Percentiles rank a stretch among this genome's conserved stretches.
phyloP scores from a whole-genome alignment of 2,888 invertebrate species.

The Acanthosoma haemorrhoidale region DNA sequence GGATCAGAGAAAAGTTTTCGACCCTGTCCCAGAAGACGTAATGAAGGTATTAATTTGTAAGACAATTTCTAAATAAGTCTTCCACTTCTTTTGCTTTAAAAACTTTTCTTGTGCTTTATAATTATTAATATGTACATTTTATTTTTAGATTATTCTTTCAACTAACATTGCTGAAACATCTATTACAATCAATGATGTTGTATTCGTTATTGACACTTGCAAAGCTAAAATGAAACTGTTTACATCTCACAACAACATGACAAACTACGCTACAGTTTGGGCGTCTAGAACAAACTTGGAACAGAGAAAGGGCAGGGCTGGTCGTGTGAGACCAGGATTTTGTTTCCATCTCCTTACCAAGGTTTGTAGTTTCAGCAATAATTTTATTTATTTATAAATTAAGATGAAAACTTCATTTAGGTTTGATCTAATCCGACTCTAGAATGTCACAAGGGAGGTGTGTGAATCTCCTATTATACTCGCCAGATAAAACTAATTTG shows the following conservation, averaged over 20 bases:
- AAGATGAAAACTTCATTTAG: no score
- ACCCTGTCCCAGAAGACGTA: constrained; percentile 73
- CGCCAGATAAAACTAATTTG: no score
- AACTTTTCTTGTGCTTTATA: neutral
- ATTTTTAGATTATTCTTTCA: constrained; percentile 76
- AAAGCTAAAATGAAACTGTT: constrained; percentile 97
- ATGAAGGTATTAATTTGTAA: constrained; percentile 66
- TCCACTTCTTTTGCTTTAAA: neutral
- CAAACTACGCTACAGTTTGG: constrained; percentile 95
- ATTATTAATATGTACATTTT: neutral
- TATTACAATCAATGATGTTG: constrained; percentile 96
- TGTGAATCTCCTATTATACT: no score
- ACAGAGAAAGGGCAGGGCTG: constrained; percentile 91
- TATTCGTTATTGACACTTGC: constrained; percentile 95
- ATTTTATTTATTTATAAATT: neutral
- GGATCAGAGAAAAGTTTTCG: constrained; percentile 90
- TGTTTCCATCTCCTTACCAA: constrained; percentile 87
- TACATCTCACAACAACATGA: constrained; percentile 97
- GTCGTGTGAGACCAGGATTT: constrained; percentile 87
- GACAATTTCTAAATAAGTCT: neutral
- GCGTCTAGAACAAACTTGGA: constrained; percentile 91
- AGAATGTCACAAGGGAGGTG: no score
- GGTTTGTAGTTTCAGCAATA: constrained; percentile 35
- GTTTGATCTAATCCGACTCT: no score
- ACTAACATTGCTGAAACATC: constrained; percentile 99